Percentiles rank a stretch among this genome's conserved stretches.
Conservation (phyloP, 2,888 invertebrate species). For the Erebia aethiops region DNA sequence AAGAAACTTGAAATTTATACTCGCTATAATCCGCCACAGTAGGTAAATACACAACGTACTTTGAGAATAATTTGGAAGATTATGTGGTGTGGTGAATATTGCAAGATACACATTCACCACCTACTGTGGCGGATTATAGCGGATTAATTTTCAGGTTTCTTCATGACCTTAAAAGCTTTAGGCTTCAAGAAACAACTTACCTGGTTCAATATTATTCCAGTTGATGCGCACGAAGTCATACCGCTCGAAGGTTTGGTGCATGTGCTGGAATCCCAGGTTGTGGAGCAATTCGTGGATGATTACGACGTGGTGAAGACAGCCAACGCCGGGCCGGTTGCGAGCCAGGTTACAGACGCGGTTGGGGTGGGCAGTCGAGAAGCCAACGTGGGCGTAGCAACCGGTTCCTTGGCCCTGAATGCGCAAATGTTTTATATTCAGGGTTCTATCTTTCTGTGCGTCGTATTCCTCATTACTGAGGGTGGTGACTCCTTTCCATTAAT, state of each 20-base stretch:
- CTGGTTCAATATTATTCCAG: slow-evolving; percentile 84
- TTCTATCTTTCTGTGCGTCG: too few relatives aligned
- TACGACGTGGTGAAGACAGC: slow-evolving; percentile 84
- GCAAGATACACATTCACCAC: too few relatives aligned
- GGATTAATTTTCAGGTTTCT: too few relatives aligned
- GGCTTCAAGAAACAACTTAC: neutral
- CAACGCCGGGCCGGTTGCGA: slow-evolving; percentile 66
- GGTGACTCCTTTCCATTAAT: too few relatives aligned
- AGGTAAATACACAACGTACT: too few relatives aligned
- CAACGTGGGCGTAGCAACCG: slow-evolving; percentile 71
- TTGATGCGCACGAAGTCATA: slow-evolving; percentile 85
- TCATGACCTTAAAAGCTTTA: neutral
- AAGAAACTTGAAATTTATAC: too few relatives aligned
- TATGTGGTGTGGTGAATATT: too few relatives aligned
- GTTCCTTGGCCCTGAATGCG: slow-evolving; percentile 53
- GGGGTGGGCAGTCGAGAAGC: slow-evolving; percentile 61
- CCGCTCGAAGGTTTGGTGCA: slow-evolving; percentile 72
- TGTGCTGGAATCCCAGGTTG: slow-evolving; percentile 74
- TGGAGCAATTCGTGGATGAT: slow-evolving; percentile 88
- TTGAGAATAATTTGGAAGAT: too few relatives aligned
- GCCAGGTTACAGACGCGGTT: slow-evolving; percentile 79
- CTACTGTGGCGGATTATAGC: too few relatives aligned
- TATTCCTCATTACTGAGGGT: too few relatives aligned
- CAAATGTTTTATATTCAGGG: neutral
- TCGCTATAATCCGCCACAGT: too few relatives aligned